These are phyloP conservation scores for Ganaspis sp. DNA, from an alignment of 1,140 invertebrate species.

Conservation along the genomic window DNA sequence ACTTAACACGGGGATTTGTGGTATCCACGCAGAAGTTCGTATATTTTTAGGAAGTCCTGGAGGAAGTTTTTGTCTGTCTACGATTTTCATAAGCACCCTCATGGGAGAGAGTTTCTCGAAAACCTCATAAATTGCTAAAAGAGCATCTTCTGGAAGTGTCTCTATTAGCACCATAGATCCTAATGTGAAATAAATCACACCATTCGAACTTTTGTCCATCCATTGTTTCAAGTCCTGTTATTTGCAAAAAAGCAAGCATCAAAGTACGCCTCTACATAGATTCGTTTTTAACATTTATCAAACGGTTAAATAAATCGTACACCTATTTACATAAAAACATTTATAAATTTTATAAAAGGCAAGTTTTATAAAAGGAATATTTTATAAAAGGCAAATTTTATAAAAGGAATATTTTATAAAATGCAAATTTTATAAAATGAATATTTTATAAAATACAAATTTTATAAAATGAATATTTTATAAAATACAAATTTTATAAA, in stretches of 20 bases:
- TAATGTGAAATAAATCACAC: slow-evolving; percentile 83
- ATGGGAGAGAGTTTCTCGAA: slow-evolving; percentile 54
- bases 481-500: too few relatives aligned
- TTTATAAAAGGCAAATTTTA: too few relatives aligned
- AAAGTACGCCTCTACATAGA: too few relatives aligned
- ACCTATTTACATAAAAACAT: too few relatives aligned
- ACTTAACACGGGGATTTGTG: slow-evolving; percentile 81
- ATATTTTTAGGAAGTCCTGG: slow-evolving; percentile 76
- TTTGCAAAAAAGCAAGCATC: slow-evolving; percentile 35
- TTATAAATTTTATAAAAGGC: too few relatives aligned
- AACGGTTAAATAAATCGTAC: too few relatives aligned
- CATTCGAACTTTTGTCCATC: slow-evolving; percentile 80
- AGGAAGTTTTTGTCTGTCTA: slow-evolving; percentile 58
- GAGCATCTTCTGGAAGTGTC: slow-evolving; percentile 75
- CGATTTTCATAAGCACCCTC: slow-evolving; percentile 54
- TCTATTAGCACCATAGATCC: slow-evolving; percentile 81
- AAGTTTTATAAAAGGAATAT: too few relatives aligned
- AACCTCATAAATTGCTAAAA: slow-evolving; percentile 43
- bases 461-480: too few relatives aligned
- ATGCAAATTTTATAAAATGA: too few relatives aligned
- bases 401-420: too few relatives aligned
- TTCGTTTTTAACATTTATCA: too few relatives aligned
- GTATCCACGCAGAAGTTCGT: slow-evolving; percentile 79
- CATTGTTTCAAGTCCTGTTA: slow-evolving; percentile 81
- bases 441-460: too few relatives aligned